phyloP scores from a whole-genome alignment of 2,888 invertebrate genomes.

The Drosophila algonquin region DNA sequence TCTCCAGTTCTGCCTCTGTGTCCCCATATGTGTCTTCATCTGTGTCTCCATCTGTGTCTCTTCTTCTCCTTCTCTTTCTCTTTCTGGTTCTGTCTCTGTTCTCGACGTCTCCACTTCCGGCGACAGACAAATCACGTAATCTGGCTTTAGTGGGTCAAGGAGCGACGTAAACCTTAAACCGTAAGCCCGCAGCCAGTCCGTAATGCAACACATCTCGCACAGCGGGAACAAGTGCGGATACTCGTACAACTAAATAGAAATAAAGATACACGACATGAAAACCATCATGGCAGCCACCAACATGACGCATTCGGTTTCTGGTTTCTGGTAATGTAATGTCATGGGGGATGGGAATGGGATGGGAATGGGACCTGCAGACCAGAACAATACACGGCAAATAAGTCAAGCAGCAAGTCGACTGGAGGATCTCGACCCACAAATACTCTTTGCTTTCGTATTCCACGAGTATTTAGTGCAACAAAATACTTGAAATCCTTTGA shows the following conservation, averaged over 20 bases:
- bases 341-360: constrained; percentile 20
- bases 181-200: constrained; percentile 29
- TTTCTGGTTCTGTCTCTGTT: neutral
- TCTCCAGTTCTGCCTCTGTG: constrained; percentile 18
- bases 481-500: neutral
- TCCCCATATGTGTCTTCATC: neutral
- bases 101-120: constrained; percentile 37
- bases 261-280: constrained; percentile 34
- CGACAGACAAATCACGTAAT: constrained; percentile 68
- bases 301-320: constrained; percentile 31
- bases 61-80: neutral
- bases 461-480: too few relatives aligned
- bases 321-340: constrained; percentile 38
- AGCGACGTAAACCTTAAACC: constrained; percentile 49
- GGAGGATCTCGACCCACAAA: constrained; percentile 25
- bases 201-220: constrained; percentile 27
- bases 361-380: constrained; percentile 19
- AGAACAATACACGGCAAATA: constrained; percentile 23
- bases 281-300: constrained; percentile 26
- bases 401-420: constrained; percentile 14
- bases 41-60: neutral
- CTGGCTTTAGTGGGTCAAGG: constrained; percentile 63
- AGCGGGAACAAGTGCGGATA: constrained; percentile 21
- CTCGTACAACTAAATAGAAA: constrained; percentile 45
- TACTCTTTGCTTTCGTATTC: constrained; percentile 16